These are phyloP conservation scores for Hyla sarda DNA, from an alignment of 2,113 vertebrate species.

Conservation along the genomic window DNA sequence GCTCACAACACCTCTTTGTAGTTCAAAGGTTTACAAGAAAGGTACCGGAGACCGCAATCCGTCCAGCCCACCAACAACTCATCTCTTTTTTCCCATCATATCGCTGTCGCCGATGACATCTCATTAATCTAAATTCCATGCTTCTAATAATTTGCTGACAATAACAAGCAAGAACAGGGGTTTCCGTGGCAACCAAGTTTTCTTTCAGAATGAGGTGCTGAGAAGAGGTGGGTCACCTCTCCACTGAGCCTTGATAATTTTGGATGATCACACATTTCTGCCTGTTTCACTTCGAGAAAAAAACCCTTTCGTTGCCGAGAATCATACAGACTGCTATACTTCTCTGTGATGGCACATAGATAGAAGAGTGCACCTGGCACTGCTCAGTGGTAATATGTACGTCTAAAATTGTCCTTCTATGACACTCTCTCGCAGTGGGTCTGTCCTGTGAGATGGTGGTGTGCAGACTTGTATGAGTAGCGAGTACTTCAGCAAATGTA, in stretches of 20 bases:
- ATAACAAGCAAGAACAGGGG: conserved; percentile 30
- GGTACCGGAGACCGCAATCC: background rate
- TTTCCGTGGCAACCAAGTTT: conserved; percentile 57
- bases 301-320: conserved; percentile 5
- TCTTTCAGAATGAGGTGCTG: conserved; percentile 26
- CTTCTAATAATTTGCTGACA: conserved; percentile 55
- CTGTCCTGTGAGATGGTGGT: too few relatives aligned
- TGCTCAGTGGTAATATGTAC: too few relatives aligned
- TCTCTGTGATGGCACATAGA: background rate
- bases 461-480: too few relatives aligned
- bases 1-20: background rate
- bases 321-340: background rate
- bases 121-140: conserved; percentile 32
- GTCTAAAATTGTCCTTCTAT: too few relatives aligned
- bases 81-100: background rate
- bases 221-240: conserved; percentile 48
- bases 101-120: conserved; percentile 6
- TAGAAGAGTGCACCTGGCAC: too few relatives aligned
- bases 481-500: too few relatives aligned
- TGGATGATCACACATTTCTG: conserved; percentile 19
- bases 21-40: background rate
- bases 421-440: too few relatives aligned
- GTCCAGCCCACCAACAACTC: too few relatives aligned
- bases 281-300: background rate
- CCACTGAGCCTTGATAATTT: conserved; percentile 10